phyloP scores from a whole-genome alignment of 2,113 vertebrate genomes.

The Periophthalmodon schlosseri region DNA sequence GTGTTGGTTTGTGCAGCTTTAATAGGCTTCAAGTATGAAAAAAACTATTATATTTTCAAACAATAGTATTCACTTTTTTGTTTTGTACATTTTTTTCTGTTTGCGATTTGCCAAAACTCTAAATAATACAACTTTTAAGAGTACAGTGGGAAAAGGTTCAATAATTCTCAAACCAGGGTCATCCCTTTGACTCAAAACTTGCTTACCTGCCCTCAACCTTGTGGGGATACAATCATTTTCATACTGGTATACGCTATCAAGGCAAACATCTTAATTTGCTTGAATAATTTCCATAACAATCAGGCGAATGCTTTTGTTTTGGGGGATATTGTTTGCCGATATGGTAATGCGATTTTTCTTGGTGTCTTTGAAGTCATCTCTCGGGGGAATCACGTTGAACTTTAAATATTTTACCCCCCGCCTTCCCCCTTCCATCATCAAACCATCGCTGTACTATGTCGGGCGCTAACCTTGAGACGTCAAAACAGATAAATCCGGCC shows the following conservation, averaged over 20 bases:
- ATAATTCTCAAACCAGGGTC: constrained; percentile 16
- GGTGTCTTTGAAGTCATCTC: constrained; percentile 71
- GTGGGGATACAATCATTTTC: constrained; percentile 14
- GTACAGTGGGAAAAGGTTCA: background rate
- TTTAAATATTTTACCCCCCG: constrained; percentile 68
- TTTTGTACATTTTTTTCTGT: no score
- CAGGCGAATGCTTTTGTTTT: constrained; percentile 62
- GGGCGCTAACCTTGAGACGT: constrained; percentile 69
- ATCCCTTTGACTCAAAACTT: constrained; percentile 31
- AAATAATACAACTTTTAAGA: background rate
- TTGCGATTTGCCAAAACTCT: background rate
- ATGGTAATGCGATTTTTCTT: constrained; percentile 69
- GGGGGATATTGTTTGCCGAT: constrained; percentile 71
- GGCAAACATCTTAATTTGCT: constrained; percentile 47
- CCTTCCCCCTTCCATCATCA: constrained; percentile 33
- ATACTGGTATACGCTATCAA: constrained; percentile 3
- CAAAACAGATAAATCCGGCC: constrained; percentile 62
- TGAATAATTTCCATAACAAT: constrained; percentile 68
- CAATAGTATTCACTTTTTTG: background rate
- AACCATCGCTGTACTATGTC: constrained; percentile 35
- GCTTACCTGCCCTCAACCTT: constrained; percentile 11
- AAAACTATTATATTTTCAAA: background rate
- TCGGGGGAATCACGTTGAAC: constrained; percentile 49
- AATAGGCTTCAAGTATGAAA: background rate
- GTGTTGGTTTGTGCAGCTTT: background rate